These are phyloP conservation scores for Nymphalis c-album DNA, from an alignment of 2,888 invertebrate genomes.

Conservation along the genomic window DNA sequence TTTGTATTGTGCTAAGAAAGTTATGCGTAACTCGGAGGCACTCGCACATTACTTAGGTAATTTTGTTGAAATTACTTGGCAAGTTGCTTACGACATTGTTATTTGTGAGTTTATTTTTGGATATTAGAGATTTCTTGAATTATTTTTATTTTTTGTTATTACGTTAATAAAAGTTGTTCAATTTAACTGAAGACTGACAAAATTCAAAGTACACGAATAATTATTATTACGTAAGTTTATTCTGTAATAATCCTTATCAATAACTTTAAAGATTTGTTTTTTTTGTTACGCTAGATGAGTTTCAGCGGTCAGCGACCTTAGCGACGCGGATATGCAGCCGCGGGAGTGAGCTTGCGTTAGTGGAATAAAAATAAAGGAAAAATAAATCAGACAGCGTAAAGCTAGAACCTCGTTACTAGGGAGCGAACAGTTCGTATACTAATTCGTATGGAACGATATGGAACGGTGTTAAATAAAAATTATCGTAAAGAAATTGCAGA, in stretches of 20 bases:
- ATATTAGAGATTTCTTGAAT: slow-evolving; percentile 6
- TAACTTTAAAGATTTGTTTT: slow-evolving; percentile 36
- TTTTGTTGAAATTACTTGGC: slow-evolving; percentile 48
- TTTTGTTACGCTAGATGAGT: slow-evolving; percentile 68
- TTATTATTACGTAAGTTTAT: slow-evolving; percentile 11
- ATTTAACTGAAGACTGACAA: background rate
- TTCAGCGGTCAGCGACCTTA: slow-evolving; percentile 76
- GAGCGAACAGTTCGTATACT: slow-evolving; percentile 32
- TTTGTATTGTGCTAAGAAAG: slow-evolving; percentile 37
- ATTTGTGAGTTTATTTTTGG: slow-evolving; percentile 9
- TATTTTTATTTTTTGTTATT: slow-evolving; percentile 1
- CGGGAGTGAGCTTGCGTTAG: slow-evolving; percentile 37
- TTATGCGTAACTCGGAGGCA: slow-evolving; percentile 43
- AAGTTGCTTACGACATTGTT: slow-evolving; percentile 21
- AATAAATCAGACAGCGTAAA: slow-evolving; percentile 34
- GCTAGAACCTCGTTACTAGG: slow-evolving; percentile 30
- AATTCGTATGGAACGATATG: slow-evolving; percentile 63
- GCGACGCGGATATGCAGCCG: slow-evolving; percentile 52
- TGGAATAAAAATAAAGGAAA: slow-evolving; percentile 47
- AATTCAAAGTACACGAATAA: too few relatives aligned
- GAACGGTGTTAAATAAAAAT: slow-evolving; percentile 46
- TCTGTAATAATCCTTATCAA: slow-evolving; percentile 25
- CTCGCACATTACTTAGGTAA: slow-evolving; percentile 42
- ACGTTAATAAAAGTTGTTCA: background rate
- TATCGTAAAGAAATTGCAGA: slow-evolving; percentile 51